Base-by-base conservation (phyloP, 1,140 invertebrate genomes). In the Cotesia vestalis region DNA sequence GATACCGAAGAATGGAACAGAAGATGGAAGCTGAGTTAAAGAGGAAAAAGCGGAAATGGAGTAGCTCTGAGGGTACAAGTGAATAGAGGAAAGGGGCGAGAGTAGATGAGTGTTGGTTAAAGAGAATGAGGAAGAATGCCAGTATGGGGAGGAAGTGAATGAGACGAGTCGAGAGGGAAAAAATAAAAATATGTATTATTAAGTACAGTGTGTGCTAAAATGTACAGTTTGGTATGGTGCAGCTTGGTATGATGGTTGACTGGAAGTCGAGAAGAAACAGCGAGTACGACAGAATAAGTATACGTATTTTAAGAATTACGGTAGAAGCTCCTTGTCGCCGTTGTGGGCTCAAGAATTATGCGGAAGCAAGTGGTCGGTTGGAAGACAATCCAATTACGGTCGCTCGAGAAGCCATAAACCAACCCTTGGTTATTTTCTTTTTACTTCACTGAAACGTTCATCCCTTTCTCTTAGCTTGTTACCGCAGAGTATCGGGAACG, bases 341-440 rank as follows among this genome's bases (percentile, higher is more conserved):
- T 73, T 66, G 62, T 40, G 67, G 72, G 64, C 38, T 40, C 57
- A 73, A 69, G 73, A 74, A 71, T 74, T 71, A 71, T 71, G 73
- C 69, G 69, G 78, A 77, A 76, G 72, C 73, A 72, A 72, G 80
- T 74, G 75, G 75, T 77, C 75, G 74, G 72, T 75, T 75, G 79
- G 75, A 76, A 75, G 78, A 80, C 80, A 79, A 80, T 81, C 77
- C 80, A 80, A 81, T 81, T 80, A 80, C 66, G 69, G 63, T 66
- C 70, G 76, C 73, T 81, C 73, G 77, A 79, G 78, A 79, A 80
- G 79, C 80, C 79, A 79, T 81, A 81, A 81, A 80, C 78, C 76
- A 74, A 68, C 73, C 71, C 70, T 72, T 38, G 17, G 2, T 51
- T 53, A 9, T 27, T n/a, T 62, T 46, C 36, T 66, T 55, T 52